Conservation (phyloP, 2,888 invertebrate genomes). For the Phaedon cochleariae region DNA sequence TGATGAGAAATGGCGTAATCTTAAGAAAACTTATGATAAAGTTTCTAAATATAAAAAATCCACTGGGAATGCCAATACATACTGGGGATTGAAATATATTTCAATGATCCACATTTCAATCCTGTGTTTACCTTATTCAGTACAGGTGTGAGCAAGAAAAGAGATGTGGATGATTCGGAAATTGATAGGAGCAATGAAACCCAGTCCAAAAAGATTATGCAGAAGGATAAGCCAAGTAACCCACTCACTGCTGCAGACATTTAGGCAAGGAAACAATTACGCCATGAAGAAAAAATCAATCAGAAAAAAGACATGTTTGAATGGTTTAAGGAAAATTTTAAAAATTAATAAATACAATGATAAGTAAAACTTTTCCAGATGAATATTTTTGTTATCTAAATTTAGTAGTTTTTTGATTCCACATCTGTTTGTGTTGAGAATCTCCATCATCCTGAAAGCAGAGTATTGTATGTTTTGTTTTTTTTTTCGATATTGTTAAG, state of each 20-base stretch:
- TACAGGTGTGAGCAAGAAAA: background rate
- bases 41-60: background rate
- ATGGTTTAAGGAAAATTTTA: too few relatives aligned
- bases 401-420: too few relatives aligned
- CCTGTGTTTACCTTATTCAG: background rate
- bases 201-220: too few relatives aligned
- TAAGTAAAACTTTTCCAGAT: too few relatives aligned
- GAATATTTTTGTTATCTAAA: too few relatives aligned
- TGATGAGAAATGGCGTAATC: background rate
- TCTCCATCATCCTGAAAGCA: too few relatives aligned
- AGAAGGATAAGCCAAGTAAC: background rate
- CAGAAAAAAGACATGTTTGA: too few relatives aligned
- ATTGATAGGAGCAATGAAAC: background rate
- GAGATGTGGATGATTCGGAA: background rate
- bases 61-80: background rate
- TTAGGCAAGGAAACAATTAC: background rate
- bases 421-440: too few relatives aligned
- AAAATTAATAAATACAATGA: too few relatives aligned
- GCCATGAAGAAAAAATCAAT: too few relatives aligned
- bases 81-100: background rate
- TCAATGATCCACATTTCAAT: conserved; percentile 8
- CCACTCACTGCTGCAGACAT: background rate
- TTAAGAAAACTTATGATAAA: conserved; percentile 12
- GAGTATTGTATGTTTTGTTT: too few relatives aligned
- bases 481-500: too few relatives aligned